Conservation (phyloP, 2,797 vertebrate species). For the Sebastes kiyomatsui region DNA sequence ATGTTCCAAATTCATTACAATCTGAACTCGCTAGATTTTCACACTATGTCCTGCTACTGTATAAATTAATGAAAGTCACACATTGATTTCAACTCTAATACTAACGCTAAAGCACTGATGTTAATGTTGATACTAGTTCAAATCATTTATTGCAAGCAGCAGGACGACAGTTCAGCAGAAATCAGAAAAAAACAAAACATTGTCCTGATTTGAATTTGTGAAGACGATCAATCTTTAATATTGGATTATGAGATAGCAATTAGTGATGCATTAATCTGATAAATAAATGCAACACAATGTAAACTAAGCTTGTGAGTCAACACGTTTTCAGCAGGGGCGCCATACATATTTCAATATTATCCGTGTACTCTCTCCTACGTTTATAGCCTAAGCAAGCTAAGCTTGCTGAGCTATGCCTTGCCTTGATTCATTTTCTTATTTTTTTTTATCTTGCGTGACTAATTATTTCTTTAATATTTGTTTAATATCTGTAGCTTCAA, state of each 20-base stretch:
- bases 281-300: not conserved
- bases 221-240: not conserved
- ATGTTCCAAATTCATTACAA: slow-evolving; percentile 41
- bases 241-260: not conserved
- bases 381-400: not conserved
- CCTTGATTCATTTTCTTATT: too few relatives aligned
- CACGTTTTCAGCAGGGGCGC: not conserved
- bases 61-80: slow-evolving; percentile 67
- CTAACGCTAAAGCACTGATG: slow-evolving; percentile 27
- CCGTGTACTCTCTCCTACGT: not conserved
- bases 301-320: not conserved
- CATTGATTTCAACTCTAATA: slow-evolving; percentile 47
- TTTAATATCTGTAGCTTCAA: not conserved
- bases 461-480: not conserved
- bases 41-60: slow-evolving; percentile 51
- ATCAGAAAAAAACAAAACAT: not conserved
- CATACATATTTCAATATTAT: not conserved
- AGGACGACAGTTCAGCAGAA: slow-evolving; percentile 3
- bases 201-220: not conserved
- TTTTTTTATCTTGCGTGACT: not conserved
- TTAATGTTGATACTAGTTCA: slow-evolving; percentile 26
- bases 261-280: not conserved
- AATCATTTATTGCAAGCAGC: not conserved
- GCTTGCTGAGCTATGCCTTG: not conserved
- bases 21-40: slow-evolving; percentile 39